Base-by-base conservation (phyloP, 1,140 invertebrate species). In the Xylocopa sonorina region DNA sequence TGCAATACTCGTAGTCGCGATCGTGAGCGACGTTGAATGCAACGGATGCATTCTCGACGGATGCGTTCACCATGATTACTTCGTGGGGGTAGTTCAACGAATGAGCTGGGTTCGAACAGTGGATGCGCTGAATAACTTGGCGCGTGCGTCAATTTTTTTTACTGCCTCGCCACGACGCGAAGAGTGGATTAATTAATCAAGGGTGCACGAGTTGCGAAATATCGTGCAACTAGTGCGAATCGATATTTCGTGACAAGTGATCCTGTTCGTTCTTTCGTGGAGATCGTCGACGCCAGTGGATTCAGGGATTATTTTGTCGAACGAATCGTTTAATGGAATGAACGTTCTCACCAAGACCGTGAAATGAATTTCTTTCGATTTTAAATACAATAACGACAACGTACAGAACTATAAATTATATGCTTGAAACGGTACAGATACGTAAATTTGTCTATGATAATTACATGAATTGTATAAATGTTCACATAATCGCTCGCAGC, bases 121-220 rank as follows among this genome's bases (percentile, higher is more conserved):
- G 5, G 18, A 2, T 21, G 6, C 5, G n/a, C n/a, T 24, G 6
- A 18, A 16, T 3, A 18, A 43, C 27, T 46, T 43, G 58, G 66
- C 79, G 79, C 79, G 16, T 68, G 82, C 82, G 79, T 60, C 38
- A 43, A n/a, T n/a, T n/a, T 16, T 38, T 58, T 62, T 51, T 64
- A 55, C 43, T n/a, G n/a, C 62, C 41, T 32, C 21, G 12, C 14
- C 10, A 0, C 14, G 16, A 9, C 16, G 27, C 24, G 24, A 14
- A 16, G 18, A 1, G 51, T 0, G 16, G 46, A 60, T 3, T 10
- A 27, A n/a, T 24, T 21, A 51, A 75, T 64, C 3, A 38, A 16
- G 21, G 24, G 2, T 57, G 2, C 24, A 32, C 18, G 21, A 21
- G 4, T n/a, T 5, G 3, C 24, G 24, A 1, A 3, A 32, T 12